Base-by-base conservation (phyloP, 2,888 invertebrate species). In the Drosophila mayaguana region DNA sequence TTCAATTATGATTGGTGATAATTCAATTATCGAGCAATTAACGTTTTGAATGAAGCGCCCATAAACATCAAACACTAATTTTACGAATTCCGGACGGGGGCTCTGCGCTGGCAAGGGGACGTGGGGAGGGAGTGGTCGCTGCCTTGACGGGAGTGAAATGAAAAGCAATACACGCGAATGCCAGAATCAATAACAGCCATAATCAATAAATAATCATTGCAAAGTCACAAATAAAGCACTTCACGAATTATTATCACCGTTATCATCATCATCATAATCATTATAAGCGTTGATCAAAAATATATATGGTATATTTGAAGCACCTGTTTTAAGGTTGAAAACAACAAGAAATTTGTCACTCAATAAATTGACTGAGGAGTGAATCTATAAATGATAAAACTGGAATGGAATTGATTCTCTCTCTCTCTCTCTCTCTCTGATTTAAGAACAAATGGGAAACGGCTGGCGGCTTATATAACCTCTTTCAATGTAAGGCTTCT, bases 21-120 rank as follows among this genome's bases (percentile, higher is more conserved):
- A 83, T 83, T 86, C 66, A 86, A 85, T 85, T 88, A 85, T 88
- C 84, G 77, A 74, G 73, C 79, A 83, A 88, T 85, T 86, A 86
- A 75, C 69, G 57, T 72, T 75, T 65, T 63, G 56, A 74, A 85
- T 80, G 80, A 80, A 78, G 55, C 78, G 55, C 20, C 64, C 62
- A 74, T 78, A 78, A 74, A 71, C 73, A 67, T 59, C 50, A 50
- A 40, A 57, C 32, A 32, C 22, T n/a, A 66, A 48, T 42, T 66
- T 32, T 61, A 14, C 25, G 14, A 32, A 22, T 7, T 11, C 16
- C 4, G 11, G 7, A 9, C 2, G 7, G 14, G 16, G 18, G 14
- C 36, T 36, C 14, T 36, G 36, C 14, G 2, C 14, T 5, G 5
- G 36, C 36, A 3, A 38, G 16, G 38, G 16, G 16, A 5, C n/a